Conservation (phyloP, 2,113 vertebrate species). For the Choloepus hoffmanni region DNA sequence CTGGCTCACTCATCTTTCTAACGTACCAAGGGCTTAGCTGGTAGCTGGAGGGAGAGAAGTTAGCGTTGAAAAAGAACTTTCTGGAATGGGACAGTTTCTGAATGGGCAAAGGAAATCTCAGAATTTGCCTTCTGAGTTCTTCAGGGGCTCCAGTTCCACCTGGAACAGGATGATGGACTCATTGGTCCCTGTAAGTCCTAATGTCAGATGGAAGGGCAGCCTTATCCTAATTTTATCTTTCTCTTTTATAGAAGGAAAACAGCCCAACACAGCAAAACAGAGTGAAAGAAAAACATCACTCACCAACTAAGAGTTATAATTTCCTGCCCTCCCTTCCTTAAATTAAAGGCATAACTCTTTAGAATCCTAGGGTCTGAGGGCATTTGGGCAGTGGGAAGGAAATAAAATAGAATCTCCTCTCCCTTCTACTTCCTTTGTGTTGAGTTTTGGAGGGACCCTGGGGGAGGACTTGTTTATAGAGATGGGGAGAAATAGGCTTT, state of each 20-base stretch:
- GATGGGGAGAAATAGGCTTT: background rate
- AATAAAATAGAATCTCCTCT: background rate
- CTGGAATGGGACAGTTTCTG: background rate
- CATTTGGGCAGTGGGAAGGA: background rate
- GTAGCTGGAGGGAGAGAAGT: background rate
- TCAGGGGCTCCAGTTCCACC: no score
- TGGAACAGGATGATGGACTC: background rate
- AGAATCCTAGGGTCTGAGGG: background rate
- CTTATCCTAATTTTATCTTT: background rate
- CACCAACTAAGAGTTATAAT: background rate
- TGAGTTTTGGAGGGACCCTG: background rate
- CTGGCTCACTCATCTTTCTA: background rate
- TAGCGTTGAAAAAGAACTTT: background rate
- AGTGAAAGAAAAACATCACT: background rate
- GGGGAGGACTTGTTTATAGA: background rate
- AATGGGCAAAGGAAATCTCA: background rate
- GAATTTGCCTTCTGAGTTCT: background rate
- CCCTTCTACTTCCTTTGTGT: background rate
- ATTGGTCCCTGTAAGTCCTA: background rate
- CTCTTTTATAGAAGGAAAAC: background rate
- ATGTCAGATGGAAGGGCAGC: background rate
- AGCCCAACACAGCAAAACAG: background rate
- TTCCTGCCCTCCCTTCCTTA: background rate
- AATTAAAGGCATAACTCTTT: background rate
- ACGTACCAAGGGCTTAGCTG: no score